Evolutionary conservation across 2,113 vertebrate species (phyloP).

Genomic region (Tragelaphus buxtoni): DNA sequence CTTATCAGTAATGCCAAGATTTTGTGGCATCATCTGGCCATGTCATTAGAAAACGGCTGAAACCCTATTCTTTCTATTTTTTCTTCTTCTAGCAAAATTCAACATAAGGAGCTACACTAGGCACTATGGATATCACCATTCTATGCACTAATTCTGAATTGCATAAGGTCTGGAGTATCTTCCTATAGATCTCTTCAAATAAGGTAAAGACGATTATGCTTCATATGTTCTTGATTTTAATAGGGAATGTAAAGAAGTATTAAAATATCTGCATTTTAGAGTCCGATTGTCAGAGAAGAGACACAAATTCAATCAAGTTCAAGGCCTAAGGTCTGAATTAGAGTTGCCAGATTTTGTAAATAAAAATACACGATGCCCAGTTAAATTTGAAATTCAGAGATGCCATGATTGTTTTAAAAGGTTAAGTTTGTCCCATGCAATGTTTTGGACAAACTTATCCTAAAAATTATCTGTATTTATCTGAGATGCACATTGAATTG

Average conservation of each 20-base stretch:
- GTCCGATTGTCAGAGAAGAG: background rate
- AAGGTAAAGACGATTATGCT: background rate
- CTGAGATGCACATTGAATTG: conserved; percentile 14
- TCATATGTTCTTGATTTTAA: background rate
- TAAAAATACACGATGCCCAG: background rate
- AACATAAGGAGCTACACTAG: background rate
- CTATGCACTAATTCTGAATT: background rate
- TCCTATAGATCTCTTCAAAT: background rate
- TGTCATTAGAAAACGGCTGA: conserved; percentile 65
- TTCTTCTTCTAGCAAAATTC: conserved; percentile 63
- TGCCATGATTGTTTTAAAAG: background rate
- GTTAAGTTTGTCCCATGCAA: background rate
- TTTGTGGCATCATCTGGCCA: conserved; percentile 63
- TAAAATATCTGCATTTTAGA: conserved; percentile 6
- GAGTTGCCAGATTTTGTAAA: background rate
- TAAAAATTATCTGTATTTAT: background rate
- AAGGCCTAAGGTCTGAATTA: background rate
- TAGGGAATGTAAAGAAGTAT: background rate
- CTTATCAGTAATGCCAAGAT: conserved; percentile 52
- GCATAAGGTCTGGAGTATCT: background rate
- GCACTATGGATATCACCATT: background rate
- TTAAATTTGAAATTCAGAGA: conserved; percentile 12
- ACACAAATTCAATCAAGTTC: background rate
- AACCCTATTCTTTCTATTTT: conserved; percentile 26
- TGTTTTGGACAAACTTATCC: background rate